A percentile compares a stretch with the other conserved stretches of the same genome.
These are phyloP conservation scores for Melanostoma mellinum DNA, from an alignment of 2,888 invertebrate genomes.

Conservation along the genomic window DNA sequence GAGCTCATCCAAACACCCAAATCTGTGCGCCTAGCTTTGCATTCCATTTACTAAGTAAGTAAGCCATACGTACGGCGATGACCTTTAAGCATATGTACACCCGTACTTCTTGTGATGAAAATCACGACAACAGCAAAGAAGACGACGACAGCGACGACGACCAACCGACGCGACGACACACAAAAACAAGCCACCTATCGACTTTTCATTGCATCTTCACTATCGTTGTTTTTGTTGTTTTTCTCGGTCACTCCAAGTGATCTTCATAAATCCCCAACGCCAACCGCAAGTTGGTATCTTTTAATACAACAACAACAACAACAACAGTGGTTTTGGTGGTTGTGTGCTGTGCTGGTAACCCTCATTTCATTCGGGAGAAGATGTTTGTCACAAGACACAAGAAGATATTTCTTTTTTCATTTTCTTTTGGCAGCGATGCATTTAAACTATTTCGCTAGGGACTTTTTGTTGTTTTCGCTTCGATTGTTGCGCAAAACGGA, in stretches of 20 bases:
- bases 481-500: conserved; percentile 66
- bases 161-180: neutral
- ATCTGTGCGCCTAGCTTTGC: conserved; percentile 50
- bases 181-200: conserved; percentile 52
- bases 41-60: conserved; percentile 63
- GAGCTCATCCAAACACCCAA: conserved; percentile 64
- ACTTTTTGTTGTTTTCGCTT: conserved; percentile 47
- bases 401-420: conserved; percentile 35
- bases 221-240: conserved; percentile 34
- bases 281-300: conserved; percentile 18
- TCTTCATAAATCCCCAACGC: conserved; percentile 67
- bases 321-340: conserved; percentile 39
- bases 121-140: conserved; percentile 60
- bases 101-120: conserved; percentile 70
- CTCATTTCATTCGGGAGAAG: conserved; percentile 57
- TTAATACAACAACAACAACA: neutral
- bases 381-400: conserved; percentile 59
- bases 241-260: conserved; percentile 65
- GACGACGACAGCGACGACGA: conserved; percentile 20
- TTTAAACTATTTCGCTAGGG: conserved; percentile 66
- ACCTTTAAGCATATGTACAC: conserved; percentile 71
- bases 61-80: conserved; percentile 59
- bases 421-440: conserved; percentile 44
- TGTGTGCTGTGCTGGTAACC: conserved; percentile 66
- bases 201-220: conserved; percentile 44